Base-by-base conservation (phyloP, 2,113 vertebrate species). In the Siniperca knerii region DNA sequence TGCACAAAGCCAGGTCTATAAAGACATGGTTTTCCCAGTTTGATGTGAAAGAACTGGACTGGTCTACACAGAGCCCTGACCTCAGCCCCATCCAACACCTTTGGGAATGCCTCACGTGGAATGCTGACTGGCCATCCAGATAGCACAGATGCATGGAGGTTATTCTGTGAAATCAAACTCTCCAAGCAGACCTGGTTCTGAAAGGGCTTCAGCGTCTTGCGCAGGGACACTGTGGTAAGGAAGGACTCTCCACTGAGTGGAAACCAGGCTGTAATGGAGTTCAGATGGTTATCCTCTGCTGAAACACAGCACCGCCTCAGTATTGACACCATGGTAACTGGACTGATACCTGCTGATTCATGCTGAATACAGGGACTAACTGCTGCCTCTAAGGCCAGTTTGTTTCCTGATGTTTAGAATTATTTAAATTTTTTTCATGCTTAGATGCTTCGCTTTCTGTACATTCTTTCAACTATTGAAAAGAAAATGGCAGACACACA, bases 251-350 rank as follows among this genome's bases (percentile, higher is more conserved):
- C 20, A n/a, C 61, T 10, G 46, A 57, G 37, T 70, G 57, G 48
- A 85, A 75, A 76, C 48, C 35, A 75, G 29, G 23, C 20, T 68
- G 25, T 20, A 42, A 25, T 74, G 62, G 60, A 72, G 74, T 54
- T 62, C 64, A 73, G 64, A 70, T 33, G 75, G 57, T 82, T 78
- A 42, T 65, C 64, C 7, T 57, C 12, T n/a, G 33, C 8, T 72
- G 65, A 83, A 80, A 83, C n/a, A 9, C 42, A 1, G 65, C 64
- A 71, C 71, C 12, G 7, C 8, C 69, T 58, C 42, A 25, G 35
- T 3, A 33, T 37, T 50, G 48, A 64, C 25, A 78, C 54, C 35
- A 21, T 20, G 33, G 29, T 11, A 44, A 40, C 21, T 37, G 42
- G 42, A 60, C 15, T 42, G 35, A n/a, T 33, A 40, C 16, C 21